Evolutionary conservation across 2,113 vertebrate species (phyloP).

Genomic region (Megaceryle torquata): DNA sequence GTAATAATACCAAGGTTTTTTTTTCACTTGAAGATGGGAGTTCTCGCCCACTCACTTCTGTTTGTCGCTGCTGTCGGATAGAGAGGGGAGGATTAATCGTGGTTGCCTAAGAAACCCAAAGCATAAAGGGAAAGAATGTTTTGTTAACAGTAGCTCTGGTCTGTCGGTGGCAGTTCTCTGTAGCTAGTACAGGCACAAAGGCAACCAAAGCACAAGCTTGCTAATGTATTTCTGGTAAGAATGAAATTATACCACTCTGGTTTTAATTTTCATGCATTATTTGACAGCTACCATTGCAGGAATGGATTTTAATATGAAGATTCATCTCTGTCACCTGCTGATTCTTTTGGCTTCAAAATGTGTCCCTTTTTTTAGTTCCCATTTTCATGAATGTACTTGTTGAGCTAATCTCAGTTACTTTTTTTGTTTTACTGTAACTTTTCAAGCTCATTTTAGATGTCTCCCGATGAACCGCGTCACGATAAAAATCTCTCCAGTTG

Average conservation of each 20-base stretch:
- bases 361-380: neutral
- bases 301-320: neutral
- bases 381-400: neutral
- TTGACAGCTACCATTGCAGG: neutral
- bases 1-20: neutral
- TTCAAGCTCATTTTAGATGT: neutral
- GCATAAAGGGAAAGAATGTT: neutral
- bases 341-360: neutral
- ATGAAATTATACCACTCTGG: rapidly evolving
- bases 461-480: neutral
- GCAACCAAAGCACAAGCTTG: neutral
- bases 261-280: neutral
- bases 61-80: neutral
- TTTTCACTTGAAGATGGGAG: neutral
- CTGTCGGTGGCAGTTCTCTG: neutral
- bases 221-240: neutral
- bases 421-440: neutral
- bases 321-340: neutral
- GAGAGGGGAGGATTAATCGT: neutral
- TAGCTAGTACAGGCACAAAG: neutral
- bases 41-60: neutral
- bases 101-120: neutral
- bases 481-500: neutral
- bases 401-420: neutral
- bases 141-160: neutral